Evolutionary conservation across 2,113 vertebrate genomes (phyloP), one percentile per base, ranked within the genome.

Genomic region (Galemys pyrenaicus): DNA sequence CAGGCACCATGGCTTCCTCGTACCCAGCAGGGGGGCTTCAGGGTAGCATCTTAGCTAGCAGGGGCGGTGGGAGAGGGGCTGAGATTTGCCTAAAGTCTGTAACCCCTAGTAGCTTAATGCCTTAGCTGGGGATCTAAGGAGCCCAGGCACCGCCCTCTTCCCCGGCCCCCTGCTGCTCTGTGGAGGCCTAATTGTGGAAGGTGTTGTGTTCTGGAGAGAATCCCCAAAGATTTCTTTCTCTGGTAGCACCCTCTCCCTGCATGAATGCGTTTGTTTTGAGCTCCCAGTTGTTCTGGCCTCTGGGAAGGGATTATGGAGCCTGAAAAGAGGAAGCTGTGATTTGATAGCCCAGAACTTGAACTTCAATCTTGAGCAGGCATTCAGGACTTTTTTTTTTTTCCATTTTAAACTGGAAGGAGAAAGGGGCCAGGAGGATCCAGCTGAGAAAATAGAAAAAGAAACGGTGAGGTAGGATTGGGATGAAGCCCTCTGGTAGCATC

Each of bases 161-260:
- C 30, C 11, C 22, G 58, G 64, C 65, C 68, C 37, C 46, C 75
- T 58, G 54, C 3, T 1, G 37, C 41, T 74, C 49, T 41, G 35
- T 46, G 15, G 75, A 11, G 20, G 90, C 75, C 80, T 94, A 89
- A 85, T 75, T 71, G 35, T 81, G 9, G 58, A 96, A 89, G 74
- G 37, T 96, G 94, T 96, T 97, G 95, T 96, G 92, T 75, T 97
- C 82, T 39, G 16, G 6, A 0, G 51, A 41, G 89, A 95, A 41
- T 97, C 96, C 97, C 96, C 87, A 15, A 92, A 92, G 96, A 62
- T 77, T 97, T 95, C 81, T 86, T 19, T 58, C 12, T 86, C 44
- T 79, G 7, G 0, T 32, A 71, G 35, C 22, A 39, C 6, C 5
- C 24, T 19, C 17, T 86, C 24, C 58, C 49, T 67, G 49, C 4